A percentile compares a stretch with the other conserved stretches of the same genome.
Conservation (phyloP, 2,888 invertebrate genomes). For the Melangyna quadrimaculata region DNA sequence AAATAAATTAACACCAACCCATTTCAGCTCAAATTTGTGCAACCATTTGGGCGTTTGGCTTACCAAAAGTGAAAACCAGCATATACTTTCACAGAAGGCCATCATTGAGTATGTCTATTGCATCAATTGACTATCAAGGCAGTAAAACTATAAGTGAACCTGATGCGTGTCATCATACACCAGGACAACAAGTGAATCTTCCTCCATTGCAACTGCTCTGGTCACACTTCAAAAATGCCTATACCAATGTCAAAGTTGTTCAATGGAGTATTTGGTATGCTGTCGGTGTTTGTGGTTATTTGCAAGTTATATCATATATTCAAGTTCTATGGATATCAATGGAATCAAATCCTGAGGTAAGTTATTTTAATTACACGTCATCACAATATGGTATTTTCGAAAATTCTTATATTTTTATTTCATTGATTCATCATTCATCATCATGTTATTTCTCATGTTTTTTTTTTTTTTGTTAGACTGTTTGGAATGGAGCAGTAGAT, state of each 20-base stretch:
- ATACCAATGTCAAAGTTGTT: slow-evolving; percentile 83
- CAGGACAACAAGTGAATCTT: slow-evolving; percentile 54
- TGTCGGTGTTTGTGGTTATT: slow-evolving; percentile 86
- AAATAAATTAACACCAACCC: background rate
- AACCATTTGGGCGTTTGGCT: slow-evolving; percentile 84
- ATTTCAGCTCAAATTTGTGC: slow-evolving; percentile 84
- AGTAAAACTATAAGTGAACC: slow-evolving; percentile 4
- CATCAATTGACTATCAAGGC: background rate
- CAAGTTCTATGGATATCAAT: slow-evolving; percentile 87
- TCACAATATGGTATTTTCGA: too few relatives aligned
- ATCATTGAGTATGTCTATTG: slow-evolving; percentile 36
- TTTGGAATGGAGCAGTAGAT: slow-evolving; percentile 91
- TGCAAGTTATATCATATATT: slow-evolving; percentile 87
- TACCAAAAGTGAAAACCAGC: slow-evolving; percentile 85
- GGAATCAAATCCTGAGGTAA: slow-evolving; percentile 78
- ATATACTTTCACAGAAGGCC: slow-evolving; percentile 84
- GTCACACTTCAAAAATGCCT: slow-evolving; percentile 84
- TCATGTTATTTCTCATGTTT: too few relatives aligned
- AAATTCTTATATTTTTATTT: too few relatives aligned
- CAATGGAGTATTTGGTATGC: slow-evolving; percentile 92
- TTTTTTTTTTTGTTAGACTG: too few relatives aligned
- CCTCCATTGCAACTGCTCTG: slow-evolving; percentile 81
- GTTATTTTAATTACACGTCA: background rate
- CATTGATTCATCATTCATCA: too few relatives aligned
- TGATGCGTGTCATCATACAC: background rate